Evolutionary conservation across 2,888 invertebrate genomes (phyloP), one percentile per base, ranked within the genome.

Genomic region (Meta bourneti): DNA sequence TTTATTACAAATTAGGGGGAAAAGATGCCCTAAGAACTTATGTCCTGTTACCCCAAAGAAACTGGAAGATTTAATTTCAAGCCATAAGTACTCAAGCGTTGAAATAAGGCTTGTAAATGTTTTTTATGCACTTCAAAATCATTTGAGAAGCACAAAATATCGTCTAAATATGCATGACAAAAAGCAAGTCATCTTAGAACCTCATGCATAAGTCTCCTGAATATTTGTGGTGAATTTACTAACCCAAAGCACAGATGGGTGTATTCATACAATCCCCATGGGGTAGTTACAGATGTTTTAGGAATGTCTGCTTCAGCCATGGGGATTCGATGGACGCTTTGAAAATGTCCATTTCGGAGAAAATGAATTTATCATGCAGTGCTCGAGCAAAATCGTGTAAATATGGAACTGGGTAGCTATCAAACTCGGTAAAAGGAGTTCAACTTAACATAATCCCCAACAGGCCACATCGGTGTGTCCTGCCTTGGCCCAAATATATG

Each of bases 161-260:
- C 52, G 34, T 49, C 49, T 77, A 9, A 77, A n/a, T 8, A 34
- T 2, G 20, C 11, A 20, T 11, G 13, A 1, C 8, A 34, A 19
- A 72, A 85, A 19, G 20, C 61, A 0, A 77, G 9, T 16, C 49
- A 75, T 48, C 77, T 75, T 9, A 85, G 69, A 11, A 85, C 69
- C 9, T 85, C 77, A 71, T 86, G 78, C 78, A 86, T 86, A 69
- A 86, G 78, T 11, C 78, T 9, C 94, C 93, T 89, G 95, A 95
- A 95, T 0, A 94, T 94, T 92, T 95, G 94, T 5, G 94, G 94
- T 0, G 95, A 95, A 90, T 95, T 95, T 0, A 94, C 80, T 0
- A 95, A 93, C 0, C 95, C 95, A 69, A 95, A 95, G 49, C 93
- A 77, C 94, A 94, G 94, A 6, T 80, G 86, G 0, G 93, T 88